Conservation (phyloP, 2,797 vertebrate species). For the Salmo trutta region DNA sequence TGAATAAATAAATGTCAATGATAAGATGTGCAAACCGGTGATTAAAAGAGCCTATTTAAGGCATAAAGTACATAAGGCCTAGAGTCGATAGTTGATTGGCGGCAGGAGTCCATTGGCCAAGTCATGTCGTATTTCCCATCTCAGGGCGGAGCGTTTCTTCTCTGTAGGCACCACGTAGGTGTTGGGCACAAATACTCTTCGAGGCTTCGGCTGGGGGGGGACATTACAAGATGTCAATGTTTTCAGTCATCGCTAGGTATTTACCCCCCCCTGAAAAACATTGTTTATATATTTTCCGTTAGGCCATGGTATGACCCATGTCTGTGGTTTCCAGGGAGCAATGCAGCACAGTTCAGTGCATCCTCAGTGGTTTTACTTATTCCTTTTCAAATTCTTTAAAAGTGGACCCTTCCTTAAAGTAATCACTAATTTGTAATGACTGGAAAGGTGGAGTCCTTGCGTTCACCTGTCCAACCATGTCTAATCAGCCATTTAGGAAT, state of each 20-base stretch:
- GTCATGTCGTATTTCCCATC: slow-evolving; percentile 84
- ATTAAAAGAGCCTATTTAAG: slow-evolving; percentile 8
- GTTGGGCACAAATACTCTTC: slow-evolving; percentile 73
- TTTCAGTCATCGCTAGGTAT: not conserved
- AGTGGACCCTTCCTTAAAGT: no score
- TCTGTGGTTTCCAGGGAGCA: no score
- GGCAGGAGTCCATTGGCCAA: slow-evolving; percentile 80
- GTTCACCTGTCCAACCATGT: no score
- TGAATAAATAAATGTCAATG: slow-evolving; percentile 35
- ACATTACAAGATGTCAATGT: not conserved
- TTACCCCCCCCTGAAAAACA: not conserved
- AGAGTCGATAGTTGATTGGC: slow-evolving; percentile 50
- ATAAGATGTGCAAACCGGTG: slow-evolving; percentile 4
- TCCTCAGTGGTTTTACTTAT: no score
- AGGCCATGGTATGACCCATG: no score
- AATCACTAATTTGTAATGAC: no score
- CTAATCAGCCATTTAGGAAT: no score
- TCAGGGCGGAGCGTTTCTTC: slow-evolving; percentile 85
- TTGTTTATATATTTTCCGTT: not conserved
- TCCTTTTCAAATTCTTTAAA: no score
- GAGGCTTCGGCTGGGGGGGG: slow-evolving; percentile 67
- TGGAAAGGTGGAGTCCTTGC: no score
- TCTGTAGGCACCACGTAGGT: slow-evolving; percentile 83
- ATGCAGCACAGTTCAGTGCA: no score
- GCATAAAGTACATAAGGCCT: slow-evolving; percentile 8